Evolutionary conservation across 2,888 invertebrate genomes (phyloP).

Genomic region (Griposia aprilina): DNA sequence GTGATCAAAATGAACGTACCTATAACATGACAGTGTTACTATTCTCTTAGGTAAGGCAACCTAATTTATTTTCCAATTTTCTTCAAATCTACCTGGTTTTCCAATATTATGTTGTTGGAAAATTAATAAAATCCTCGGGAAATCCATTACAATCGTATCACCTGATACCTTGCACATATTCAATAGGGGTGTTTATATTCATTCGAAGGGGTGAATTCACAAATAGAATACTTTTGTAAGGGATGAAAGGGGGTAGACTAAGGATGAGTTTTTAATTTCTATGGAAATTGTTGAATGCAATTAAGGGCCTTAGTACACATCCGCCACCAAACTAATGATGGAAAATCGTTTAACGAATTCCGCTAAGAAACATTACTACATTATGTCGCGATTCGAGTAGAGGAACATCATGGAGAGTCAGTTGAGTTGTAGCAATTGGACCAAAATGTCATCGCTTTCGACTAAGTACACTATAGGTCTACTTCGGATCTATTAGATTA

Average conservation of each 20-base stretch:
- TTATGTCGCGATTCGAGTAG: too few relatives aligned
- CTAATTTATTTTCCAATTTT: conserved; percentile 8
- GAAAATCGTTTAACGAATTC: too few relatives aligned
- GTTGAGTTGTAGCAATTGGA: too few relatives aligned
- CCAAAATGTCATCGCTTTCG: too few relatives aligned
- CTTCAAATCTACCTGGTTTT: not conserved
- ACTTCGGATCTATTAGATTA: too few relatives aligned
- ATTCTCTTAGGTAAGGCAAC: not conserved
- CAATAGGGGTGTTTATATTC: conserved; percentile 37
- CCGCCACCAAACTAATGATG: too few relatives aligned
- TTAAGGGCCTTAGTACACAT: too few relatives aligned
- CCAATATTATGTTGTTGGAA: too few relatives aligned
- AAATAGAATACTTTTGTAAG: conserved; percentile 56
- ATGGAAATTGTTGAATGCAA: conserved; percentile 44
- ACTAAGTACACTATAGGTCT: too few relatives aligned
- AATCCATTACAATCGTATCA: conserved; percentile 54
- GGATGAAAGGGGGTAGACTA: conserved; percentile 35
- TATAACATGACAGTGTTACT: not conserved
- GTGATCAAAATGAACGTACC: not conserved
- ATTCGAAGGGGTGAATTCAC: conserved; percentile 47
- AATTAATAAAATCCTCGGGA: conserved; percentile 27
- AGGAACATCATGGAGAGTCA: too few relatives aligned
- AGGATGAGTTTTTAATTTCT: conserved; percentile 26
- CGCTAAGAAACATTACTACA: too few relatives aligned
- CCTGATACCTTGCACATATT: conserved; percentile 61